These are phyloP conservation scores for Acanthurus lineatus DNA, from an alignment of 2,797 vertebrate genomes.

Conservation along the genomic window DNA sequence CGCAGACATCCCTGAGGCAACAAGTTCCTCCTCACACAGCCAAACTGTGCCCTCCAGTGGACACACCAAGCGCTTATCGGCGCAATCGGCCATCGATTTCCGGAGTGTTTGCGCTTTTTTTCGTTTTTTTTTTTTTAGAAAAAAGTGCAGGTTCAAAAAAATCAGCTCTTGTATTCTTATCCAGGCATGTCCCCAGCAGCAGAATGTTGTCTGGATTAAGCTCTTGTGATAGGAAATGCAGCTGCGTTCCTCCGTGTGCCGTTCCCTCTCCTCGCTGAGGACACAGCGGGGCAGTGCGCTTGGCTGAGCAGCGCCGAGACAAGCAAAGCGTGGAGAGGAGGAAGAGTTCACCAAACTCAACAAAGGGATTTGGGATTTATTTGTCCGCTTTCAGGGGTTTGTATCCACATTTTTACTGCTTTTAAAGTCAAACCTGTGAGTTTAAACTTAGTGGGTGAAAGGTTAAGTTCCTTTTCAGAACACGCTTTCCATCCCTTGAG, in stretches of 20 bases:
- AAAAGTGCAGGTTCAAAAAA: background rate
- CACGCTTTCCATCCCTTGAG: conserved; percentile 12
- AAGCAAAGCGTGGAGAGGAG: conserved; percentile 28
- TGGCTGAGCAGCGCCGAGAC: conserved; percentile 37
- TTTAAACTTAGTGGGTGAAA: background rate
- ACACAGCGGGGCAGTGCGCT: conserved; percentile 39
- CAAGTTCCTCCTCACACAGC: conserved; percentile 23
- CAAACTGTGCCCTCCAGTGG: conserved; percentile 73
- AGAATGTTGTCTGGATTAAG: background rate
- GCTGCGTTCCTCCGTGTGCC: background rate
- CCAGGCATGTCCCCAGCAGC: background rate
- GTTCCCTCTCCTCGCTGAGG: conserved; percentile 15
- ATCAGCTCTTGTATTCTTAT: background rate
- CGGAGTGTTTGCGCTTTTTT: background rate
- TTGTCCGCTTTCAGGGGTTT: conserved; percentile 39
- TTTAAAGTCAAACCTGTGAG: fast-evolving
- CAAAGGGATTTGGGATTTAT: conserved; percentile 11
- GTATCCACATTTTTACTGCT: conserved; percentile 12
- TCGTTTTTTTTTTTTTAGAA: background rate
- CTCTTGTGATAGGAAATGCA: background rate
- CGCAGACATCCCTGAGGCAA: conserved; percentile 14
- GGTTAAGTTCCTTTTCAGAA: background rate
- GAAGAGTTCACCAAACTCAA: conserved; percentile 23
- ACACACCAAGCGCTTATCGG: conserved; percentile 1
- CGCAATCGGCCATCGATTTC: background rate